Conservation (phyloP, 2,113 vertebrate genomes). For the Tragelaphus scriptus region DNA sequence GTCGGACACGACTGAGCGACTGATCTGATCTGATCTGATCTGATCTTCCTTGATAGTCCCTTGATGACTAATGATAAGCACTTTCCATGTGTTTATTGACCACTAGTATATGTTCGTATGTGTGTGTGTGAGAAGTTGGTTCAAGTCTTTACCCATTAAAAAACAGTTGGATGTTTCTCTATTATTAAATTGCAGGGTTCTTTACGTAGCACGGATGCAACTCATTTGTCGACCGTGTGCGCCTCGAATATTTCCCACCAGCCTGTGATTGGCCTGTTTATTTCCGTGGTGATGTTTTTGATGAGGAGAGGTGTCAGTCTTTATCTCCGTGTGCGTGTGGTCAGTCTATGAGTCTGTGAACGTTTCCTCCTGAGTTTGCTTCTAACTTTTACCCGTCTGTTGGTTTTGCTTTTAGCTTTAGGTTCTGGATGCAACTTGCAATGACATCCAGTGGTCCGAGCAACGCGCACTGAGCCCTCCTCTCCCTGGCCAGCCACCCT, state of each 20-base stretch:
- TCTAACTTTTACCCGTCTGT: rapidly evolving
- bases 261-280: neutral
- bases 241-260: neutral
- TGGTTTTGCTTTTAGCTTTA: rapidly evolving
- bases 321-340: neutral
- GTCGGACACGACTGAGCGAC: no score
- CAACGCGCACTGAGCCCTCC: rapidly evolving
- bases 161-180: neutral
- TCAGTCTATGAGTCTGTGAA: neutral
- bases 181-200: neutral
- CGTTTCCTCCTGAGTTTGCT: neutral
- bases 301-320: neutral
- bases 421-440: rapidly evolving
- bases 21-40: no score
- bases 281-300: neutral
- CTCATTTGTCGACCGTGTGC: no score
- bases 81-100: no score
- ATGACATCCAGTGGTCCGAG: rapidly evolving
- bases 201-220: neutral
- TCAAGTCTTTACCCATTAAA: neutral
- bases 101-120: neutral
- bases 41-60: neutral
- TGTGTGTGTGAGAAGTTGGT: neutral
- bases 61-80: neutral
- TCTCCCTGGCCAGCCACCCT: neutral